These are phyloP conservation scores for Muraenolepis orangiensis DNA, from an alignment of 2,797 vertebrate genomes.

Conservation along the genomic window DNA sequence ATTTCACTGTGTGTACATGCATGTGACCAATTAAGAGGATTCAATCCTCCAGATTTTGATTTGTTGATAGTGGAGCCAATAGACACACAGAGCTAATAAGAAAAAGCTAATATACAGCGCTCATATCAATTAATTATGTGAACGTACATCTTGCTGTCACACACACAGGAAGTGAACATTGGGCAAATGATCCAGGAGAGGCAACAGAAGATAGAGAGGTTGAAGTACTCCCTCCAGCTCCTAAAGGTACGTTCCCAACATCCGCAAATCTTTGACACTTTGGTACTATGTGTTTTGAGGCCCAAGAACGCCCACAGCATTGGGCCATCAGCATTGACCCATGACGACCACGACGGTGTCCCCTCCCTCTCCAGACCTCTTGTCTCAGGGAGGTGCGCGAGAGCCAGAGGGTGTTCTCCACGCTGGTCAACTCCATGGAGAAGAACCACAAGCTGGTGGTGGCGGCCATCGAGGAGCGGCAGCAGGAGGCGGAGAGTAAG, in stretches of 20 bases:
- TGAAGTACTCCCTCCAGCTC: constrained; percentile 64
- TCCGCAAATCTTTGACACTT: not conserved
- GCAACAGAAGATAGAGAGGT: constrained; percentile 67
- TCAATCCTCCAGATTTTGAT: too few relatives aligned
- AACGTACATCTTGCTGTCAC: constrained; percentile 1
- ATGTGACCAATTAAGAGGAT: too few relatives aligned
- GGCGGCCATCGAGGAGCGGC: constrained; percentile 62
- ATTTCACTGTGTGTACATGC: too few relatives aligned
- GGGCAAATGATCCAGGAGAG: constrained; percentile 72
- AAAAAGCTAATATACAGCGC: too few relatives aligned
- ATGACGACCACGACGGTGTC: not conserved
- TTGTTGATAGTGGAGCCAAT: too few relatives aligned
- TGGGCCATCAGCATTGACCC: not conserved
- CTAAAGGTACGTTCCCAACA: constrained; percentile 58
- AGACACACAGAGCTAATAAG: too few relatives aligned
- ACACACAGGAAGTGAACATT: constrained; percentile 54
- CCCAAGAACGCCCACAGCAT: not conserved
- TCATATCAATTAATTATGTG: not conserved
- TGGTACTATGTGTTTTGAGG: not conserved
- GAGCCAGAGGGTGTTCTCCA: constrained; percentile 73
- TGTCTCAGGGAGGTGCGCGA: constrained; percentile 73
- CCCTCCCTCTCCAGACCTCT: constrained; percentile 62
- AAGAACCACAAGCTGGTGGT: constrained; percentile 70
- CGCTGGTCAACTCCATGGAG: constrained; percentile 67
- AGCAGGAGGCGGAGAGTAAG: constrained; percentile 60